Evolutionary conservation across 2,797 vertebrate species (phyloP), one percentile per base, ranked within the genome.

Genomic region (Acomys russatus): DNA sequence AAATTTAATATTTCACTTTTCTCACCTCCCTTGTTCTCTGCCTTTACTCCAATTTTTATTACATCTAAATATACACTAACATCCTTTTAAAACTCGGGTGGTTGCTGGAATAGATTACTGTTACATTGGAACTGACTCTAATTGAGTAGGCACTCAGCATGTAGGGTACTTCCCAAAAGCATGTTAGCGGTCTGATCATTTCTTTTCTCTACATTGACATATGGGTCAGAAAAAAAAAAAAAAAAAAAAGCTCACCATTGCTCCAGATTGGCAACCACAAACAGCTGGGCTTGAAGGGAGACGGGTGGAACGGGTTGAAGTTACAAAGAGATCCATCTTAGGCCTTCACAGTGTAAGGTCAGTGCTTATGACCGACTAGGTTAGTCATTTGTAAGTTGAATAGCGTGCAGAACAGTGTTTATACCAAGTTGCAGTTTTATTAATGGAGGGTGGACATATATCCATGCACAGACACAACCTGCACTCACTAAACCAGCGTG

Each of bases 1-100:
- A 96, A 92, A 51, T 94, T 95, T 96, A 66, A 73, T 89, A 90
- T 90, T 80, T 96, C 91, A 91, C 54, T 95, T 93, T 95, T 93
- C 63, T 88, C 61, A 38, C 49, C 84, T 66, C 49, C 80, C 76
- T 90, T 91, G 14, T 91, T 96, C 70, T 76, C 18, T 87, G 20
- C 70, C 44, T 8, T 82, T 95, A 86, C 22, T 83, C 38, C 25
- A 76, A 0, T 74, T 93, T 89, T 94, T 66, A 76, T 97, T 71
- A 63, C 38, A 17, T 96, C 54, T 95, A 92, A 94, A 77, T 92
- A 82, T 73, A 83, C 8, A 80, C 61, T 95, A 64, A 70, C 35
- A 35, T 96, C 49, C 49, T 96, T 96, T 92, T 73, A 78, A 66
- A 92, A 95, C 88, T 54, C 73, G 91, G 22, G 10, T 82, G 9